Percentiles rank a stretch among this genome's conserved stretches.
Conservation (phyloP, 2,797 vertebrate genomes). For the Anabacerthia variegaticeps region DNA sequence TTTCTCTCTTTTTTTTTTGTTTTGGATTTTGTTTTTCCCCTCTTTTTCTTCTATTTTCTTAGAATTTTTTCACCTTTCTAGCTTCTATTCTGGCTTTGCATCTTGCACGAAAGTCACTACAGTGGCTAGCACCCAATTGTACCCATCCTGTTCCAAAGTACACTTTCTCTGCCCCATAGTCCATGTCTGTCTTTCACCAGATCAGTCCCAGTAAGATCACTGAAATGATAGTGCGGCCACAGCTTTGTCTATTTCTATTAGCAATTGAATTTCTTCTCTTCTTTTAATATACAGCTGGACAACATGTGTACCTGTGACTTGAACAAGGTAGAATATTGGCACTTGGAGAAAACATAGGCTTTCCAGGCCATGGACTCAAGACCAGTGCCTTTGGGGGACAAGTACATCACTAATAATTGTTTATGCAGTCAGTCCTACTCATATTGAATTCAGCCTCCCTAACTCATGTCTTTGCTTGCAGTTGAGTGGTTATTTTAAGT, state of each 20-base stretch:
- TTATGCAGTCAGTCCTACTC: background rate
- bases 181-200: background rate
- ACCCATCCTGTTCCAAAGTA: background rate
- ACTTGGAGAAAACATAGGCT: background rate
- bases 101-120: background rate
- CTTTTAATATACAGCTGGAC: background rate
- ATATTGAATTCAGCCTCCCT: background rate
- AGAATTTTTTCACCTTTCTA: background rate
- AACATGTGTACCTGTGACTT: background rate
- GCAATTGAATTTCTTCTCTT: background rate
- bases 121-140: background rate
- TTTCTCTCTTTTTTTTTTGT: background rate
- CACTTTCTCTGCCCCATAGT: background rate
- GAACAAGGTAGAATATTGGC: background rate
- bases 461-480: background rate
- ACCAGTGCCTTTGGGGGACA: background rate
- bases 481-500: background rate
- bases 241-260: background rate
- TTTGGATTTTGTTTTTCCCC: rapidly evolving
- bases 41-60: background rate
- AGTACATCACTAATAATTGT: background rate
- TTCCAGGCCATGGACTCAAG: background rate
- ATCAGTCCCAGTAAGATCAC: background rate
- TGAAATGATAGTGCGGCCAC: background rate
- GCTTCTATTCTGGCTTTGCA: background rate